Percentiles rank a stretch among this genome's conserved stretches.
Evolutionary conservation across 1,140 invertebrate genomes (phyloP).

Genomic region (Latrodectus geometricus): DNA sequence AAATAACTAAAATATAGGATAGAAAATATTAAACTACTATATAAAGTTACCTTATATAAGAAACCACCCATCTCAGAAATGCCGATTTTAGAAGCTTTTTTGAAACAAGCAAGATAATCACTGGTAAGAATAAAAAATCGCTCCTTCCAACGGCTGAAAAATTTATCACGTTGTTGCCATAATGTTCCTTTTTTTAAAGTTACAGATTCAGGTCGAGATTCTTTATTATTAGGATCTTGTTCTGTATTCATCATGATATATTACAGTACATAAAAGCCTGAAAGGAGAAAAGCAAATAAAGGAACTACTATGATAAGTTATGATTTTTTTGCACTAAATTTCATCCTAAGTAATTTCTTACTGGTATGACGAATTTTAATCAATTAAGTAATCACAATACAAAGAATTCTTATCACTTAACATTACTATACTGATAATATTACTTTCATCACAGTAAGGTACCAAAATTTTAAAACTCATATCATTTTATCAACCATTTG

Average conservation of each 20-base stretch:
- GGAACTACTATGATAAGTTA: too few relatives aligned
- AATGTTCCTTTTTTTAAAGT: conserved; percentile 76
- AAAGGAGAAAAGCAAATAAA: not conserved
- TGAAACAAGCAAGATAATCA: conserved; percentile 79
- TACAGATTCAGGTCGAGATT: conserved; percentile 56
- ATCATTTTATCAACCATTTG: too few relatives aligned
- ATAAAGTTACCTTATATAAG: conserved; percentile 75
- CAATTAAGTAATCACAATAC: too few relatives aligned
- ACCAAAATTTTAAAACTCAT: too few relatives aligned
- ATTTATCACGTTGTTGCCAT: conserved; percentile 77
- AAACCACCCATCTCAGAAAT: conserved; percentile 80
- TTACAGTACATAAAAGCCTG: conserved; percentile 16
- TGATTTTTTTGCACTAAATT: too few relatives aligned
- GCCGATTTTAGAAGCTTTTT: conserved; percentile 74
- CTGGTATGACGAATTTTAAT: too few relatives aligned
- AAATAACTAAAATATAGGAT: too few relatives aligned
- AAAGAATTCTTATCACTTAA: too few relatives aligned
- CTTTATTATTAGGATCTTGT: conserved; percentile 16
- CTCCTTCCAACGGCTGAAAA: conserved; percentile 79
- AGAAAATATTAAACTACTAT: too few relatives aligned
- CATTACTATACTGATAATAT: too few relatives aligned
- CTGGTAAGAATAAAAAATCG: conserved; percentile 78
- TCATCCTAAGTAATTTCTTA: too few relatives aligned
- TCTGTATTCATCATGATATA: conserved; percentile 51
- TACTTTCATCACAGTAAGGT: too few relatives aligned